phyloP scores from a whole-genome alignment of 2,888 invertebrate species.

The Nycteola revayana region DNA sequence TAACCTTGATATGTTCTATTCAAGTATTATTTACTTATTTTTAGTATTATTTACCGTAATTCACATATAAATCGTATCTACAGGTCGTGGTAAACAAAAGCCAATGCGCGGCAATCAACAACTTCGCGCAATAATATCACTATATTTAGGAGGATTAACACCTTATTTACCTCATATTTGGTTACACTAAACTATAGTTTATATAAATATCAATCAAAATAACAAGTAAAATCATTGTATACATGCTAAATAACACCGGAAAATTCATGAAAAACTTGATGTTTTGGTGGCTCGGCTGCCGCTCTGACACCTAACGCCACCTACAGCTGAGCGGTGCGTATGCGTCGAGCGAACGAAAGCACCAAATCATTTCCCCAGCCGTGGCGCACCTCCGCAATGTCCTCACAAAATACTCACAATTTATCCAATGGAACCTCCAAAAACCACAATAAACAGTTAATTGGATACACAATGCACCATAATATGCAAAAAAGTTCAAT shows the following conservation, averaged over 20 bases:
- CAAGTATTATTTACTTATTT: constrained; percentile 28
- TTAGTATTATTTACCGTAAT: constrained; percentile 38
- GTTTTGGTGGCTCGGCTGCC: constrained; percentile 70
- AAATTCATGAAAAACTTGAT: constrained; percentile 79
- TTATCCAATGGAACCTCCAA: constrained; percentile 73
- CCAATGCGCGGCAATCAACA: constrained; percentile 50
- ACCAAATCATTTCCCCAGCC: constrained; percentile 83
- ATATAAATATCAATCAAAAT: constrained; percentile 37
- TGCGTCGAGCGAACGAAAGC: constrained; percentile 81
- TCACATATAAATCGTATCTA: constrained; percentile 50
- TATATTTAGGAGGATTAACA: constrained; percentile 38
- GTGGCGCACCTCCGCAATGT: constrained; percentile 81
- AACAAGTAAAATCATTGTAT: constrained; percentile 52
- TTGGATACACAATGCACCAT: constrained; percentile 76
- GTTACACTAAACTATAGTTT: constrained; percentile 28
- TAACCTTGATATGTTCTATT: constrained; percentile 22
- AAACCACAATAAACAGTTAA: constrained; percentile 77
- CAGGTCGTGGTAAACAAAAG: constrained; percentile 68
- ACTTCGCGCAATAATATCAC: constrained; percentile 66
- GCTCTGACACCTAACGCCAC: constrained; percentile 78
- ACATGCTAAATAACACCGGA: constrained; percentile 73
- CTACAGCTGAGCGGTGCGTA: constrained; percentile 81
- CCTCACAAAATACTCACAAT: constrained; percentile 79
- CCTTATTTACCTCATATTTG: constrained; percentile 27
- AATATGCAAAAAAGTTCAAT: constrained; percentile 82